phyloP scores from a whole-genome alignment of 2,113 vertebrate genomes.

The Cisticola juncidis region DNA sequence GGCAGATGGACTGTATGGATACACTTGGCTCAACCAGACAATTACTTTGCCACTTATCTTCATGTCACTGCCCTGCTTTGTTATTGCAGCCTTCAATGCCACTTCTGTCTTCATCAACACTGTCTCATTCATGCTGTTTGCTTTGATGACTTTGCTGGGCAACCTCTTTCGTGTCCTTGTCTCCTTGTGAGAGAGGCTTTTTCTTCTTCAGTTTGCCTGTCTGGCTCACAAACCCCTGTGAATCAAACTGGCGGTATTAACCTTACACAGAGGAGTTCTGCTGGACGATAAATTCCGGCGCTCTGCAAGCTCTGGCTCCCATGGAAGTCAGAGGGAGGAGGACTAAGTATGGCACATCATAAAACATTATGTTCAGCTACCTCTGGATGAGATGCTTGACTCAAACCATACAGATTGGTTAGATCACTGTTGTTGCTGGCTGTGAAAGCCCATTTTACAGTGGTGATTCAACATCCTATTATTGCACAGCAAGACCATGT shows the following conservation, averaged over 20 bases:
- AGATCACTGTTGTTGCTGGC: not conserved
- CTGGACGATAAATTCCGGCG: not conserved
- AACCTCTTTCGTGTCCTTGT: constrained; percentile 35
- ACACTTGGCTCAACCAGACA: constrained; percentile 52
- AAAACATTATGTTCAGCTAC: not conserved
- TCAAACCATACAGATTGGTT: not conserved
- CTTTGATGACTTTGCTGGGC: constrained; percentile 58
- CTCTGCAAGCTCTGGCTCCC: not conserved
- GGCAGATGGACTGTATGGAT: not conserved
- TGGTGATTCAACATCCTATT: not conserved
- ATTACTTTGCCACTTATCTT: constrained; percentile 62
- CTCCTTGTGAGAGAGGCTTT: constrained; percentile 29
- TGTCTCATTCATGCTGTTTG: constrained; percentile 55
- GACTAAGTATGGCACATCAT: not conserved
- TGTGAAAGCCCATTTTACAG: not conserved
- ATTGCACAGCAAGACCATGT: not conserved
- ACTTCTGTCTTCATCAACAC: constrained; percentile 67
- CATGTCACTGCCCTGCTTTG: constrained; percentile 53
- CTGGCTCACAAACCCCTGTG: not conserved
- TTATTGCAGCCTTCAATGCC: constrained; percentile 56
- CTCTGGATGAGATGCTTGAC: not conserved
- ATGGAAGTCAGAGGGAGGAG: not conserved
- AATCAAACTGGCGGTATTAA: not conserved
- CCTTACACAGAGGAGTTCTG: constrained; percentile 9
- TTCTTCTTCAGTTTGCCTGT: constrained; percentile 22